phyloP scores from a whole-genome alignment of 2,113 vertebrate species.

The Fulmarus glacialis region DNA sequence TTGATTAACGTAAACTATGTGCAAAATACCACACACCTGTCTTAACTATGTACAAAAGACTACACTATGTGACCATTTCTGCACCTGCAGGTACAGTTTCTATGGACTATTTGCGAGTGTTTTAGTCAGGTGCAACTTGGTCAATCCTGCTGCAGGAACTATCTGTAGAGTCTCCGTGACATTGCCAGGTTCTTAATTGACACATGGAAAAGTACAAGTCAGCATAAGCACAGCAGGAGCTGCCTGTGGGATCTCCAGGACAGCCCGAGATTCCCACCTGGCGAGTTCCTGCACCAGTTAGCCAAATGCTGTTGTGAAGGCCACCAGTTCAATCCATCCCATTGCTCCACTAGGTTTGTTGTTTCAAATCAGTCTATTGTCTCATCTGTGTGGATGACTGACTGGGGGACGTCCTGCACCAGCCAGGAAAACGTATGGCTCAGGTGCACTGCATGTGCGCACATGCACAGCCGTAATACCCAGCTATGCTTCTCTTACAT shows the following conservation, averaged over 20 bases:
- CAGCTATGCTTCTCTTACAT: not conserved
- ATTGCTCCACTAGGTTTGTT: not conserved
- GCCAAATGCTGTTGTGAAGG: not conserved
- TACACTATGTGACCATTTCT: not conserved
- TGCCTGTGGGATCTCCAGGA: not conserved
- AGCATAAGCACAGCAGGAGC: not conserved
- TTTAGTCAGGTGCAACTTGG: not conserved
- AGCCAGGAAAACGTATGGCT: not conserved
- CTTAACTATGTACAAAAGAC: not conserved
- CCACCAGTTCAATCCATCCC: not conserved
- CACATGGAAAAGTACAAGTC: not conserved
- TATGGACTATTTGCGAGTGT: not conserved
- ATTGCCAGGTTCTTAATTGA: not conserved
- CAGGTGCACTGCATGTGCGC: not conserved
- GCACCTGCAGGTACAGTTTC: not conserved
- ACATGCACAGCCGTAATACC: not conserved
- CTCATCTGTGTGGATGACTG: not conserved
- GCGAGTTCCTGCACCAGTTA: not conserved
- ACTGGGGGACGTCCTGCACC: not conserved
- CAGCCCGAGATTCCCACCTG: not conserved
- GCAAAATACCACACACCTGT: not conserved
- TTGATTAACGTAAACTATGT: not conserved
- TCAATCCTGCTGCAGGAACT: not conserved
- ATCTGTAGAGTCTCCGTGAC: not conserved
- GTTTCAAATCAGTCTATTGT: not conserved